Conservation (phyloP, 2,888 invertebrate species). For the Athalia cordata region DNA sequence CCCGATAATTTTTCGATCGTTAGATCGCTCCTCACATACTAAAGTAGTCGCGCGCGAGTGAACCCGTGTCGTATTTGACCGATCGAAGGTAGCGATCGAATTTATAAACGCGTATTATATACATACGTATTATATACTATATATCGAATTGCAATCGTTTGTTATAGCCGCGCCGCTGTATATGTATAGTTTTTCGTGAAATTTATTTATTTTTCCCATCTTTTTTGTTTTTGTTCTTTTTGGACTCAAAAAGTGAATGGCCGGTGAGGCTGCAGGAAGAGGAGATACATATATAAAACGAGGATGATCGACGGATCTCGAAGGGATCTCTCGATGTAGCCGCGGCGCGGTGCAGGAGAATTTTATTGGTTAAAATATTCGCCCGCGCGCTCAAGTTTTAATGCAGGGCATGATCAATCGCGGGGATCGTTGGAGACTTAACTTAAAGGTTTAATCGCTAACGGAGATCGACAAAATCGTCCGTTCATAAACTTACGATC, state of each 20-base stretch:
- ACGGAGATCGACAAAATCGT: constrained; percentile 28
- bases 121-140: too few relatives aligned
- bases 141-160: too few relatives aligned
- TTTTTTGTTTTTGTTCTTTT: not conserved
- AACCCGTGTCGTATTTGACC: constrained; percentile 5
- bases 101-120: constrained; percentile 2
- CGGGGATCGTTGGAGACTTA: too few relatives aligned
- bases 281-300: too few relatives aligned
- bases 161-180: too few relatives aligned
- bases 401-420: too few relatives aligned
- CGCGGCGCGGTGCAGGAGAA: not conserved
- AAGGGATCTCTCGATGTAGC: not conserved
- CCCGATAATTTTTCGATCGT: constrained; percentile 37
- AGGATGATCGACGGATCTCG: not conserved
- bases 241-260: constrained; percentile 18
- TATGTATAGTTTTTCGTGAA: not conserved
- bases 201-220: not conserved
- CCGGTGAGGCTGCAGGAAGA: not conserved
- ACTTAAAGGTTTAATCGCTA: constrained; percentile 19
- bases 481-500: constrained; percentile 42
- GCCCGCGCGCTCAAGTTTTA: not conserved
- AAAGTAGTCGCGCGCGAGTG: not conserved
- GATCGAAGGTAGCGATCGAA: constrained; percentile 18
- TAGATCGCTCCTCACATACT: not conserved
- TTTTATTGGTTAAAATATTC: constrained; percentile 38